Evolutionary conservation across 2,113 vertebrate species (phyloP).

Genomic region (Gymnogyps californianus): DNA sequence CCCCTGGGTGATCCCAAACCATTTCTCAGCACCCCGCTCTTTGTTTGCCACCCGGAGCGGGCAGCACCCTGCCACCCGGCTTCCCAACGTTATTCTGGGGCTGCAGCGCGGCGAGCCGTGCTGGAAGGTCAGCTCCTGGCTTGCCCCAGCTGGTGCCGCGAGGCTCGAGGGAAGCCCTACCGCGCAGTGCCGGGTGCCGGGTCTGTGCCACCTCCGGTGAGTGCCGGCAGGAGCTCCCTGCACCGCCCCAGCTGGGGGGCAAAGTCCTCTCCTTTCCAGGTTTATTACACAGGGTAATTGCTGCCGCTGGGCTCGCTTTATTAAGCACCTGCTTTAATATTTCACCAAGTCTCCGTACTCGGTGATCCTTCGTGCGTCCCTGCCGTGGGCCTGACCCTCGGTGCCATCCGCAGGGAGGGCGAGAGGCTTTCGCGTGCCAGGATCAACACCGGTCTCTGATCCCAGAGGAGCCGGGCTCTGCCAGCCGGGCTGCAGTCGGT

Average conservation of each 20-base stretch:
- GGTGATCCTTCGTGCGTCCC: background rate
- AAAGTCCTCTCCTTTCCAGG: slow-evolving; percentile 41
- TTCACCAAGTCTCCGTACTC: background rate
- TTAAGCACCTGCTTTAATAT: slow-evolving; percentile 32
- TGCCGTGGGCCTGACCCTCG: background rate
- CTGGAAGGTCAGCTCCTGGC: background rate
- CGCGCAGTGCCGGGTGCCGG: rapidly evolving
- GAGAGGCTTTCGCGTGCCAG: rapidly evolving
- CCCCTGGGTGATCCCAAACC: background rate
- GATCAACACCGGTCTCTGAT: rapidly evolving
- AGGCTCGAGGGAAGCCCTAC: background rate
- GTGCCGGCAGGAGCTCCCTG: background rate
- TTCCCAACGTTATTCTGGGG: background rate
- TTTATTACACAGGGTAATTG: slow-evolving; percentile 33
- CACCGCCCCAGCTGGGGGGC: background rate
- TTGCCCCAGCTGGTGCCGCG: rapidly evolving
- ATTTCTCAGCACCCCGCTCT: background rate
- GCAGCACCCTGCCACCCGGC: background rate
- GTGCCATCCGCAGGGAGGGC: rapidly evolving
- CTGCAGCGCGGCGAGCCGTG: rapidly evolving
- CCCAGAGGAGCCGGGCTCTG: rapidly evolving
- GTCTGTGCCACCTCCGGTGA: rapidly evolving
- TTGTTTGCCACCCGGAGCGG: rapidly evolving
- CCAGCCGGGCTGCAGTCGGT: rapidly evolving
- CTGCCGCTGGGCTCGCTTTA: background rate